These are phyloP conservation scores for Drosophila trapezifrons DNA, from an alignment of 1,140 invertebrate genomes.

Conservation along the genomic window DNA sequence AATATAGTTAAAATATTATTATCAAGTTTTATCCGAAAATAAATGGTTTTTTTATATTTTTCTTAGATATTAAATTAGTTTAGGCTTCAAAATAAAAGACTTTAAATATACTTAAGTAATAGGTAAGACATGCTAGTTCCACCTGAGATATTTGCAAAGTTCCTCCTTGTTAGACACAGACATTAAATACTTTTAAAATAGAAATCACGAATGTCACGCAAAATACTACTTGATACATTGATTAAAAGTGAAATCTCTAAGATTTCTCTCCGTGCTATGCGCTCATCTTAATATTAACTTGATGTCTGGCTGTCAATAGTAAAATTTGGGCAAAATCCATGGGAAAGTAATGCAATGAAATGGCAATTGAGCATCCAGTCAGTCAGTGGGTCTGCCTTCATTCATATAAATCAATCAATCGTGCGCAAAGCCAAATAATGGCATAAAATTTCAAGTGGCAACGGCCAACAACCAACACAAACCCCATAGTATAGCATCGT, in stretches of 20 bases:
- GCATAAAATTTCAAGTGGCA: conserved; percentile 57
- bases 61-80: too few relatives aligned
- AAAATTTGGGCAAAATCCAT: conserved; percentile 63
- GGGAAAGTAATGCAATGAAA: conserved; percentile 68
- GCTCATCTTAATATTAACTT: conserved; percentile 10
- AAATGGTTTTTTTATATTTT: neutral
- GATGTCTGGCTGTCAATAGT: conserved; percentile 13
- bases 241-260: neutral
- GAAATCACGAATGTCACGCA: neutral
- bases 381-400: conserved; percentile 28
- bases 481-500: conserved; percentile 8
- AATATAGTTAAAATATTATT: neutral
- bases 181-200: too few relatives aligned
- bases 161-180: too few relatives aligned
- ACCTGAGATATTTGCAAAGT: too few relatives aligned
- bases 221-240: neutral
- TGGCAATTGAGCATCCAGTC: conserved; percentile 33
- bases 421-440: conserved; percentile 60
- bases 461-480: conserved; percentile 48
- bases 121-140: too few relatives aligned
- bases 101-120: too few relatives aligned
- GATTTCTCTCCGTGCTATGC: neutral
- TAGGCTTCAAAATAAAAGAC: too few relatives aligned
- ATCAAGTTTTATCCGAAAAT: neutral
- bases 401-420: conserved; percentile 68